phyloP scores from a whole-genome alignment of 2,888 invertebrate genomes.

The Eurois occulta region DNA sequence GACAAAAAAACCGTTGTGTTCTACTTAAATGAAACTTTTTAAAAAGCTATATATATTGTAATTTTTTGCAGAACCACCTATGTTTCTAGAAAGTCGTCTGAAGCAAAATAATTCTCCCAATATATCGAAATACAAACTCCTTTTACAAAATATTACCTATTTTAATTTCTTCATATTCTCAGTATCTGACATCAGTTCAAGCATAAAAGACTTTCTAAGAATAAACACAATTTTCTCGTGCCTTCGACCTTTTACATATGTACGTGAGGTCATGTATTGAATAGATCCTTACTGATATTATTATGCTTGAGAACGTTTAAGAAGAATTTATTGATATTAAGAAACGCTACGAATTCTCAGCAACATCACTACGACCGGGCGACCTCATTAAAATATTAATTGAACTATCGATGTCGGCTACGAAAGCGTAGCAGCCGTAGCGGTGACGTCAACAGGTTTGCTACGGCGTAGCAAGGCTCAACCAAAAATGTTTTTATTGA shows the following conservation, averaged over 20 bases:
- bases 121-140: background rate
- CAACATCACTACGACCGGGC: background rate
- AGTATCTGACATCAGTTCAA: background rate
- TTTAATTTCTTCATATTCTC: background rate
- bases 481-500: background rate
- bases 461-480: slow-evolving; percentile 21
- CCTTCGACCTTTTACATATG: background rate
- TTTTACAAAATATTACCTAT: background rate
- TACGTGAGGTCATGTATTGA: background rate
- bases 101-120: background rate
- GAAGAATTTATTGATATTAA: background rate
- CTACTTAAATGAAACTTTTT: background rate
- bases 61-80: background rate
- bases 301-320: background rate
- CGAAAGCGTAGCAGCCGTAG: slow-evolving; percentile 22
- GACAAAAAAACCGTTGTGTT: background rate
- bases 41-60: background rate
- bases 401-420: slow-evolving; percentile 13
- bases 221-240: background rate
- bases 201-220: slow-evolving; percentile 13
- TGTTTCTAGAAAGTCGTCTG: background rate
- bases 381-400: slow-evolving; percentile 35
- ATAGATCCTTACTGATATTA: background rate
- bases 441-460: background rate
- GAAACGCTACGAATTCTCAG: background rate